A percentile compares a stretch with the other conserved stretches of the same genome.
Conservation (phyloP, 1,140 invertebrate species). For the Eumaeus atala region DNA sequence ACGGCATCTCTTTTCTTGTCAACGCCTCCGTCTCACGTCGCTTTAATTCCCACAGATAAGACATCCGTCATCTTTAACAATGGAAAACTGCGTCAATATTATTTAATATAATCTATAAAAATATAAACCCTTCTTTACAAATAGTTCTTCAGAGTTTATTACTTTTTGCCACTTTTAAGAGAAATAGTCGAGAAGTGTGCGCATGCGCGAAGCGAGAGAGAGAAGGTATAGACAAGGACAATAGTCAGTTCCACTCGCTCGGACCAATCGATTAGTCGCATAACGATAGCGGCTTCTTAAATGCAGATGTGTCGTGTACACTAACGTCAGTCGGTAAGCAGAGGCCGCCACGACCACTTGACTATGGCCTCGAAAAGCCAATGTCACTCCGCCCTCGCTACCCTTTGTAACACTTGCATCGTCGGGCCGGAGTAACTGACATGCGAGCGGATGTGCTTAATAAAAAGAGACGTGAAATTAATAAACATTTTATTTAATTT, state of each 20-base stretch:
- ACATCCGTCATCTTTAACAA: slow-evolving; percentile 8
- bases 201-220: slow-evolving; percentile 54
- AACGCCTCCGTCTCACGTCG: background rate
- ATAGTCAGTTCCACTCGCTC: slow-evolving; percentile 61
- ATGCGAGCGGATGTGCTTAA: slow-evolving; percentile 34
- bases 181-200: slow-evolving; percentile 32
- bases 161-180: slow-evolving; percentile 66
- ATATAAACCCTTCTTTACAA: slow-evolving; percentile 34
- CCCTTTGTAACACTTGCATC: slow-evolving; percentile 49
- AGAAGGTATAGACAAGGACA: slow-evolving; percentile 46
- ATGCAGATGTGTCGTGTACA: slow-evolving; percentile 71
- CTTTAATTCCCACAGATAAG: background rate
- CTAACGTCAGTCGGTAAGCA: slow-evolving; percentile 65
- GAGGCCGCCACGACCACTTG: slow-evolving; percentile 43
- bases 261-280: slow-evolving; percentile 74
- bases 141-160: slow-evolving; percentile 64
- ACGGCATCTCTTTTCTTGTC: slow-evolving; percentile 33
- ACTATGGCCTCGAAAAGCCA: slow-evolving; percentile 36
- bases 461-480: slow-evolving; percentile 26
- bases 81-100: background rate
- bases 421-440: slow-evolving; percentile 39
- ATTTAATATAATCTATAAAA: slow-evolving; percentile 2
- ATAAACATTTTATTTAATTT: slow-evolving; percentile 19
- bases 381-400: slow-evolving; percentile 33
- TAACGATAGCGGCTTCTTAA: slow-evolving; percentile 73